These are phyloP conservation scores for Pandemis heparana DNA, from an alignment of 2,888 invertebrate genomes.

Conservation along the genomic window DNA sequence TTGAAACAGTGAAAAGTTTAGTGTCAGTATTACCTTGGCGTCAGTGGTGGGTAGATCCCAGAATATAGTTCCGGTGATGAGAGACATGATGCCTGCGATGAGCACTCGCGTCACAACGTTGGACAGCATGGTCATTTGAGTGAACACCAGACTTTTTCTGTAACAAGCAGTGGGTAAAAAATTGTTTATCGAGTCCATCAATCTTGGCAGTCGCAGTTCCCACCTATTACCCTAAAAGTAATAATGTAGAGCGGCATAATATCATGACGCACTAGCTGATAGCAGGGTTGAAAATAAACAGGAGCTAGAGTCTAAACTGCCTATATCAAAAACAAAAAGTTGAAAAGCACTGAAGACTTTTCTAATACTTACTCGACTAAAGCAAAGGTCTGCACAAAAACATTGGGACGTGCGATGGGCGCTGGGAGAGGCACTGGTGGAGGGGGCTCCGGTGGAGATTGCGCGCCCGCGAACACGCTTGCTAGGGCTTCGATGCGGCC, in stretches of 20 bases:
- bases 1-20: background rate
- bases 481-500: conserved; percentile 96
- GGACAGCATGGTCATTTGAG: conserved; percentile 93
- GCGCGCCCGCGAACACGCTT: conserved; percentile 91
- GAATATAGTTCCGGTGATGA: conserved; percentile 94
- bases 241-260: background rate
- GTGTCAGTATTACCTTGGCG: conserved; percentile 72
- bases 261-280: too few relatives aligned
- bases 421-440: conserved; percentile 91
- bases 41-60: conserved; percentile 95
- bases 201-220: background rate
- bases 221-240: background rate
- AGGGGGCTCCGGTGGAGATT: conserved; percentile 81
- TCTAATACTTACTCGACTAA: conserved; percentile 76
- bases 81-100: conserved; percentile 92
- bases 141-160: conserved; percentile 90
- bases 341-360: background rate
- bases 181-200: too few relatives aligned
- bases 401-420: conserved; percentile 89
- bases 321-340: too few relatives aligned
- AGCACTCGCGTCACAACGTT: conserved; percentile 92
- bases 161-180: conserved; percentile 9
- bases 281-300: too few relatives aligned
- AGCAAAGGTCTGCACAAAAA: conserved; percentile 90
- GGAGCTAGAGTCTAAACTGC: too few relatives aligned